Percentiles rank a stretch among this genome's conserved stretches.
Conservation (phyloP, 2,797 vertebrate species). For the Telmatherina bonti region DNA sequence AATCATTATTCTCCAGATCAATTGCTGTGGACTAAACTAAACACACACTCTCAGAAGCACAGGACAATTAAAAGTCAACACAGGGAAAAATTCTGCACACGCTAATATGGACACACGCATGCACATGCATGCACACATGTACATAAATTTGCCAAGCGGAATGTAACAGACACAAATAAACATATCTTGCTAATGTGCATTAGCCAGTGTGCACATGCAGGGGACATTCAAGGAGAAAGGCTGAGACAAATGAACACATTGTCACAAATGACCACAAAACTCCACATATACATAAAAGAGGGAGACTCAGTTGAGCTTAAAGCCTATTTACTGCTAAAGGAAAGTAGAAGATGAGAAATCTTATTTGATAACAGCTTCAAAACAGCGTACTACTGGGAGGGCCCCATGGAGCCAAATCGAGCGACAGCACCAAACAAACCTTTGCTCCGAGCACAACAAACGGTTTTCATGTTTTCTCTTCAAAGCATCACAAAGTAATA, state of each 20-base stretch:
- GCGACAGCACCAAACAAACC: constrained; percentile 61
- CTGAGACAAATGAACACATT: constrained; percentile 19
- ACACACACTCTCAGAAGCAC: constrained; percentile 72
- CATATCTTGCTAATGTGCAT: constrained; percentile 9
- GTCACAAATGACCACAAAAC: constrained; percentile 18
- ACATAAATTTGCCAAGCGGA: neutral
- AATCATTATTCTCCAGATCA: constrained; percentile 75
- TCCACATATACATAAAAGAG: constrained; percentile 23
- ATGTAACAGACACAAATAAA: neutral
- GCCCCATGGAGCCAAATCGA: constrained; percentile 43
- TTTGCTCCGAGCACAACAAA: constrained; percentile 64
- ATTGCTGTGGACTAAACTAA: constrained; percentile 71
- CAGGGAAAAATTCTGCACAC: constrained; percentile 38
- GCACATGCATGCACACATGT: constrained; percentile 4
- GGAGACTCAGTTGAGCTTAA: constrained; percentile 32
- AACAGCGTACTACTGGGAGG: constrained; percentile 39
- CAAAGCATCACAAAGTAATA: constrained; percentile 61
- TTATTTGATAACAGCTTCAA: constrained; percentile 56
- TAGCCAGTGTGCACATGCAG: neutral
- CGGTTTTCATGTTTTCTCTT: constrained; percentile 66
- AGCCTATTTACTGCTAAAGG: constrained; percentile 49
- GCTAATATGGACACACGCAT: constrained; percentile 1
- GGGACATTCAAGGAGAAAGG: constrained; percentile 28
- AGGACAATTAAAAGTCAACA: constrained; percentile 74
- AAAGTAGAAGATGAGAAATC: constrained; percentile 53